Conservation (phyloP, 2,888 invertebrate genomes). For the Lypha dubia region DNA sequence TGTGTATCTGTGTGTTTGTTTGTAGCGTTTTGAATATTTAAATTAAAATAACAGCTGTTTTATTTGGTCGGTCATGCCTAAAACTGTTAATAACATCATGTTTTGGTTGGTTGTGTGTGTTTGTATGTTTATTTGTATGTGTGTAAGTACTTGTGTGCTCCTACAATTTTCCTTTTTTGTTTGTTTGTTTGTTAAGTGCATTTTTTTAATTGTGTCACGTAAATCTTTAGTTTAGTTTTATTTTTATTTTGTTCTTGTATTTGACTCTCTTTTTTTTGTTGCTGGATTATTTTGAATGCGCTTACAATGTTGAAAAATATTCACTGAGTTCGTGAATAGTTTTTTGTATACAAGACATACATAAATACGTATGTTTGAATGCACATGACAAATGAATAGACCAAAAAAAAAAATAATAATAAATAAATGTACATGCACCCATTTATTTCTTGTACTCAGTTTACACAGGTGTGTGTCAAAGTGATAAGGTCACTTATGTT, state of each 20-base stretch:
- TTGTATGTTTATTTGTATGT: background rate
- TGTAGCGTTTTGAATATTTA: conserved; percentile 29
- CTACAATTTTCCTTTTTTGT: too few relatives aligned
- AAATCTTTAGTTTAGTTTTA: conserved; percentile 70
- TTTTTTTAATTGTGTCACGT: conserved; percentile 72
- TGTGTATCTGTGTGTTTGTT: background rate
- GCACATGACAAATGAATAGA: too few relatives aligned
- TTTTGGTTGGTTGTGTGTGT: conserved; percentile 56
- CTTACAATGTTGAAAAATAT: conserved; percentile 60
- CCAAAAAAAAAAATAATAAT: too few relatives aligned
- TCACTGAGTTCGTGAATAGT: conserved; percentile 57
- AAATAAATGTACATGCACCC: too few relatives aligned
- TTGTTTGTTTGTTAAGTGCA: conserved; percentile 60
- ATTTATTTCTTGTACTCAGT: too few relatives aligned
- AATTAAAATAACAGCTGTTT: conserved; percentile 68
- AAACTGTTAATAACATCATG: conserved; percentile 72
- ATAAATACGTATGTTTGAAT: too few relatives aligned
- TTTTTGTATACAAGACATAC: conserved; percentile 41
- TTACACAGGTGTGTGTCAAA: background rate
- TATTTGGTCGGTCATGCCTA: conserved; percentile 70
- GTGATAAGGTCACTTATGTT: background rate
- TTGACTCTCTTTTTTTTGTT: conserved; percentile 29
- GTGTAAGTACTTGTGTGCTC: conserved; percentile 8
- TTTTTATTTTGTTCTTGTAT: conserved; percentile 10
- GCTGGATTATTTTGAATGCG: conserved; percentile 62